Evolutionary conservation across 2,113 vertebrate species (phyloP).

Genomic region (Indicator indicator): DNA sequence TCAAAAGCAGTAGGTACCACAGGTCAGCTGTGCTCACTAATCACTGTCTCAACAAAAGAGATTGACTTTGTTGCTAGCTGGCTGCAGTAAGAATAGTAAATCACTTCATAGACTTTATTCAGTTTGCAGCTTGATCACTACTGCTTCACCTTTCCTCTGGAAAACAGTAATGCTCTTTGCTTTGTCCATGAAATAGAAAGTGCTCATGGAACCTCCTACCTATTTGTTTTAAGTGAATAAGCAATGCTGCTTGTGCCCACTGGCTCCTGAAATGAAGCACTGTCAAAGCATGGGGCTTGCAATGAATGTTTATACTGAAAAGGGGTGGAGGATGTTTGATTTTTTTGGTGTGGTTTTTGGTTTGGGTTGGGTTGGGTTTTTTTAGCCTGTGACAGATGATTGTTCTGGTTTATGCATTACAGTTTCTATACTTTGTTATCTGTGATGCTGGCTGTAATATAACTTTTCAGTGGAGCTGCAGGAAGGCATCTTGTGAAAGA

Average conservation of each 20-base stretch:
- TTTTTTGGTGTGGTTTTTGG: background rate
- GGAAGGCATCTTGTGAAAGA: conserved; percentile 16
- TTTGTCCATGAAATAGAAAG: conserved; percentile 67
- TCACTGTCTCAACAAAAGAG: conserved; percentile 62
- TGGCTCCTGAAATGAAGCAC: conserved; percentile 63
- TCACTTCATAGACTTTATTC: conserved; percentile 70
- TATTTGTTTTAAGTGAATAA: conserved; percentile 73
- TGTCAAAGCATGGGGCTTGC: conserved; percentile 19
- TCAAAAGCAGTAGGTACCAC: conserved; percentile 49
- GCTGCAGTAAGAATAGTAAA: conserved; percentile 72
- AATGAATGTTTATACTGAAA: conserved; percentile 24
- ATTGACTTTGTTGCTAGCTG: conserved; percentile 59
- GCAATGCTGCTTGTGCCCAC: conserved; percentile 40
- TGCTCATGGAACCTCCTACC: conserved; percentile 53
- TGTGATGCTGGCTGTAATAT: background rate
- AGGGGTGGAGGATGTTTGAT: background rate
- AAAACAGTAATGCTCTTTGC: conserved; percentile 39
- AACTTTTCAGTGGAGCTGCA: conserved; percentile 18
- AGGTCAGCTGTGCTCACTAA: conserved; percentile 63
- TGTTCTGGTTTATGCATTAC: background rate
- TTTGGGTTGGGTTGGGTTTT: background rate
- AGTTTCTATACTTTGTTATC: conserved; percentile 12
- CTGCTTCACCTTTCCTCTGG: conserved; percentile 67
- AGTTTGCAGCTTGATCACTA: conserved; percentile 65
- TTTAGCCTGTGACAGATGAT: background rate